These are phyloP conservation scores for Pseudanteris insignis DNA, from an alignment of 2,888 invertebrate genomes.

Conservation along the genomic window DNA sequence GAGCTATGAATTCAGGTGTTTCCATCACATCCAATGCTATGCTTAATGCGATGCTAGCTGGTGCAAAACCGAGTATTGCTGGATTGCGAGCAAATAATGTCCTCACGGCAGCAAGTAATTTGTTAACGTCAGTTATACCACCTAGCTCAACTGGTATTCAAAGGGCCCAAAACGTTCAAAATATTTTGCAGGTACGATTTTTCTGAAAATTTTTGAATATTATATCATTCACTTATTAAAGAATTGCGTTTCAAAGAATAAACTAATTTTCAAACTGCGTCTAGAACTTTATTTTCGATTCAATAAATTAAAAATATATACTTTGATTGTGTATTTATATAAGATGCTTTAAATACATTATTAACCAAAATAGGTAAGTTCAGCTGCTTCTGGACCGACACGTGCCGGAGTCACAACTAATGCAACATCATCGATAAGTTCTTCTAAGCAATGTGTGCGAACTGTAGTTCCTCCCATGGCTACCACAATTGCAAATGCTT, in stretches of 20 bases:
- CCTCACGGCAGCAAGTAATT: conserved; percentile 58
- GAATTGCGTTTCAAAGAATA: too few relatives aligned
- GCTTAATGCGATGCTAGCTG: conserved; percentile 64
- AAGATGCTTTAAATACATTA: too few relatives aligned
- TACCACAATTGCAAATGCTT: conserved; percentile 50
- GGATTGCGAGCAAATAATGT: conserved; percentile 55
- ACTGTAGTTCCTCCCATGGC: conserved; percentile 56
- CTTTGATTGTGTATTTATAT: too few relatives aligned
- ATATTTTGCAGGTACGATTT: conserved; percentile 51
- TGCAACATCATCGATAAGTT: conserved; percentile 43
- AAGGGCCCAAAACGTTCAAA: conserved; percentile 57
- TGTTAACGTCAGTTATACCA: conserved; percentile 58
- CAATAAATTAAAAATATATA: too few relatives aligned
- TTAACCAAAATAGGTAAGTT: conserved; percentile 33
- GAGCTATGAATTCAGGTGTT: conserved; percentile 50
- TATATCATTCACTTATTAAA: too few relatives aligned
- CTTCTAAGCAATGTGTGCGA: conserved; percentile 54
- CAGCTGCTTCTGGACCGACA: conserved; percentile 41
- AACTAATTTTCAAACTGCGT: background rate
- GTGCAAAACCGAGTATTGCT: conserved; percentile 59
- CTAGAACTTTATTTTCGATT: too few relatives aligned
- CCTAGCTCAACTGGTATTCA: conserved; percentile 52
- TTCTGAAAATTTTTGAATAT: too few relatives aligned
- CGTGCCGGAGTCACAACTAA: conserved; percentile 50
- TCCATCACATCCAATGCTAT: conserved; percentile 63